Percentiles rank a stretch among this genome's conserved stretches.
Conservation (phyloP, 2,797 vertebrate genomes). For the Gephyroberyx darwinii region DNA sequence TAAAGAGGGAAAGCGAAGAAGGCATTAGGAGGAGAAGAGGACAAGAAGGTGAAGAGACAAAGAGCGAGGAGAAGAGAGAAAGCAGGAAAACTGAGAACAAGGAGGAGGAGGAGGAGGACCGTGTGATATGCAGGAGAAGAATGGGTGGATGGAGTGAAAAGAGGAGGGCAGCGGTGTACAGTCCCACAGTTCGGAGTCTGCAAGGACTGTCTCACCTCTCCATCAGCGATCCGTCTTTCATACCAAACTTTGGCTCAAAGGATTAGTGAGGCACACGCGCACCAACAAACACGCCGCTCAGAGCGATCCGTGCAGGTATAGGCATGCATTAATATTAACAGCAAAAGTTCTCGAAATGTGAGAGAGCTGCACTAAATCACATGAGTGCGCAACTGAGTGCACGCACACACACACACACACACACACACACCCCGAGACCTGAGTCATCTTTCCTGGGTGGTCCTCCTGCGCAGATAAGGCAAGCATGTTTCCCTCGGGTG, state of each 20-base stretch:
- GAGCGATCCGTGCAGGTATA: slow-evolving; percentile 73
- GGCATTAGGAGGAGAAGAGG: slow-evolving; percentile 16
- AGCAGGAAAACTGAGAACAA: slow-evolving; percentile 41
- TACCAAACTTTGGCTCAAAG: slow-evolving; percentile 72
- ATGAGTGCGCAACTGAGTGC: slow-evolving; percentile 60
- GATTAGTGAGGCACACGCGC: slow-evolving; percentile 67
- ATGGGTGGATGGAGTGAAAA: slow-evolving; percentile 30
- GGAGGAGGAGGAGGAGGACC: slow-evolving; percentile 16
- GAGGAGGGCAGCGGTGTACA: slow-evolving; percentile 27
- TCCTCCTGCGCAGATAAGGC: slow-evolving; percentile 83
- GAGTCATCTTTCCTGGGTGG: slow-evolving; percentile 84
- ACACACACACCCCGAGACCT: slow-evolving; percentile 58
- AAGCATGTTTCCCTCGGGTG: slow-evolving; percentile 81
- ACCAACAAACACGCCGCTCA: slow-evolving; percentile 71
- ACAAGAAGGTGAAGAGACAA: slow-evolving; percentile 30
- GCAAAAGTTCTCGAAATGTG: slow-evolving; percentile 71
- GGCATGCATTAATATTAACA: slow-evolving; percentile 82
- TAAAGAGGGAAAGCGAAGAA: slow-evolving; percentile 6
- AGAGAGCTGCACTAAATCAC: slow-evolving; percentile 62
- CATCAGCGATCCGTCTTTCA: slow-evolving; percentile 73
- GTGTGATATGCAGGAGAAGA: slow-evolving; percentile 21
- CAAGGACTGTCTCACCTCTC: slow-evolving; percentile 69
- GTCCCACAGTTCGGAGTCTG: slow-evolving; percentile 49
- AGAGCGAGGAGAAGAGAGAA: slow-evolving; percentile 7
- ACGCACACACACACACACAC: slow-evolving; percentile 26